phyloP scores from a whole-genome alignment of 2,888 invertebrate species.

The Ceraclea dissimilis region DNA sequence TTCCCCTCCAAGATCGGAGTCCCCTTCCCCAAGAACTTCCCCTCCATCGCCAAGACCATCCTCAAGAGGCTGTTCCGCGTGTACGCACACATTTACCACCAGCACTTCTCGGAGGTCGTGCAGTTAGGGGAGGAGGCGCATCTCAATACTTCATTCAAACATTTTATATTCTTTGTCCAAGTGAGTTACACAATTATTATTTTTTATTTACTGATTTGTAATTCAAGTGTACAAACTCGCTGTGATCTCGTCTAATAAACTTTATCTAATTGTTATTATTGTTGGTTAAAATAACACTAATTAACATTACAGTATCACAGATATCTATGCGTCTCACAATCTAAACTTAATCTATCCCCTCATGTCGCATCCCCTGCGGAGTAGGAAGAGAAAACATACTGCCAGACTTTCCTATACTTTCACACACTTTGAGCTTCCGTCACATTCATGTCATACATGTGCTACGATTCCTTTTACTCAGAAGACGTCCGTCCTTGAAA shows the following conservation, averaged over 20 bases:
- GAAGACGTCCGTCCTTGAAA: too few species aligned
- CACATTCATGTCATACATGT: too few species aligned
- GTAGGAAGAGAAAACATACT: too few species aligned
- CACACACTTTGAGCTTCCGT: too few species aligned
- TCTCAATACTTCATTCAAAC: constrained; percentile 98
- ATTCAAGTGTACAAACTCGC: background rate
- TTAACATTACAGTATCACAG: too few species aligned
- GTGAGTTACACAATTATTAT: constrained; percentile 35
- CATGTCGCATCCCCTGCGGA: too few species aligned
- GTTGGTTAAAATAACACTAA: too few species aligned
- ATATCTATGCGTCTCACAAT: too few species aligned
- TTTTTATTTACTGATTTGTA: background rate
- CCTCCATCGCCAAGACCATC: constrained; percentile 95
- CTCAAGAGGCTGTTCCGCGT: constrained; percentile 96
- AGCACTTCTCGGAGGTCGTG: constrained; percentile 97
- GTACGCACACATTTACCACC: constrained; percentile 99
- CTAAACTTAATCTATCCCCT: too few species aligned
- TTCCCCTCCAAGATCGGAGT: constrained; percentile 99
- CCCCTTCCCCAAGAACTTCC: constrained; percentile 96
- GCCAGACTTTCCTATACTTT: too few species aligned
- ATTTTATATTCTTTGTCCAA: constrained; percentile 97
- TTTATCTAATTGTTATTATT: too few species aligned
- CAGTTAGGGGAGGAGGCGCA: constrained; percentile 98
- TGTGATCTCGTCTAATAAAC: background rate
- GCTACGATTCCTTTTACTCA: too few species aligned